Conservation (phyloP, 1,140 invertebrate species). For the Trachymyrmex septentrionalis region DNA sequence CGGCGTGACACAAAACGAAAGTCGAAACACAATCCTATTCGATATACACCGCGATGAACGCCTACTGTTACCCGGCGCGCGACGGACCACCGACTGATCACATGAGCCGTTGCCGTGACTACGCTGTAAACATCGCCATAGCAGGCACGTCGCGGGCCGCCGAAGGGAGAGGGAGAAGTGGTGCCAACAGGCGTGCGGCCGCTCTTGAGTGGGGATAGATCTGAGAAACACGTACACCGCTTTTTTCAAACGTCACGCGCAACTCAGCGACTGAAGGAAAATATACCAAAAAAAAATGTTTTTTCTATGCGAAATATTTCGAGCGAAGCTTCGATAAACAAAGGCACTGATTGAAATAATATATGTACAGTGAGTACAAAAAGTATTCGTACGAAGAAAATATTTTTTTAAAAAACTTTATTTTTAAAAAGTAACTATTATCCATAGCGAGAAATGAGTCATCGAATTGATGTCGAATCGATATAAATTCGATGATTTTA, state of each 20-base stretch:
- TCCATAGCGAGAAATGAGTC: too few species aligned
- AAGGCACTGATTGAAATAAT: background rate
- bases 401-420: too few species aligned
- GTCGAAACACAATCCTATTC: constrained; percentile 9
- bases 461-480: too few species aligned
- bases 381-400: too few species aligned
- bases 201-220: constrained; percentile 42
- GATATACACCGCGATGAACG: constrained; percentile 56
- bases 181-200: constrained; percentile 25
- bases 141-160: constrained; percentile 64
- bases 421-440: too few species aligned
- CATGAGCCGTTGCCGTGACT: constrained; percentile 81
- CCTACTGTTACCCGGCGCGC: constrained; percentile 79
- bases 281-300: constrained; percentile 5
- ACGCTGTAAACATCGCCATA: constrained; percentile 83
- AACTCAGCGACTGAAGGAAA: background rate
- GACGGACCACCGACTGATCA: constrained; percentile 84
- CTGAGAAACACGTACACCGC: background rate
- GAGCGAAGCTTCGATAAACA: background rate
- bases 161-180: constrained; percentile 29
- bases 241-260: constrained; percentile 25
- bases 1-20: background rate
- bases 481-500: too few species aligned
- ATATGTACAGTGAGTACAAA: background rate
- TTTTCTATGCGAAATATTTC: background rate